Evolutionary conservation across 2,888 invertebrate species (phyloP), one percentile per base, ranked within the genome.

Genomic region (Glaucopsyche alexis): DNA sequence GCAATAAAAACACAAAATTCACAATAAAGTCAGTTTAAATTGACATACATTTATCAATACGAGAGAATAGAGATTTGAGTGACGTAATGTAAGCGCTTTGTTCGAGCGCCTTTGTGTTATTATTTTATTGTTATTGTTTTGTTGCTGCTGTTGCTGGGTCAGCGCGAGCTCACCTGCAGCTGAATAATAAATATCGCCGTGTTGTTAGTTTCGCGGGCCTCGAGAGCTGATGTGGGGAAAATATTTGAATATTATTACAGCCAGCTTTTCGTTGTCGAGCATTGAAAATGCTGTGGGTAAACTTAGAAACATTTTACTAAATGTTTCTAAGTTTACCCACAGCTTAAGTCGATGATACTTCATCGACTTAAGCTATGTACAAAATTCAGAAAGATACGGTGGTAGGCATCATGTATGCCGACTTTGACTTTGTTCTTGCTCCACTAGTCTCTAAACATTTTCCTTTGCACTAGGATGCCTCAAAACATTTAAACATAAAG

Each of bases 1-100:
- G 8, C 13, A 13, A 47, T 29, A 47, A 2, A 1, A 11, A 8
- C 42, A 19, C 55, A 55, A 60, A 60, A 60, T 13, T 60, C 14
- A 38, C 7, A 6, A 29, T 2, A 38, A 60, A 4, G 14, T 14
- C 29, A 38, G 13, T 60, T 13, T 13, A 60, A 60, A 60, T 60
- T 60, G 60, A 60, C 60, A 29, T 29, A 60, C 29, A 60, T 60
- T 60, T 60, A 13, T 60, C 76, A 78, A 16, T 67, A 29, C 29
- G 42, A 67, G 77, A 74, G 79, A 47, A 60, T 7, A 60, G 60
- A 38, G 38, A 60, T 60, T 38, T 60, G 29, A 60, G 29, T 14
- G 47, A 47, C 47, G 60, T 60, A 55, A 55, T 55, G 19, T 11
- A 29, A 60, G 60, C n/a, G 29, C 60, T 60, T 60, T 60, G 60